Conservation (phyloP, 2,888 invertebrate genomes). For the Abrostola tripartita region DNA sequence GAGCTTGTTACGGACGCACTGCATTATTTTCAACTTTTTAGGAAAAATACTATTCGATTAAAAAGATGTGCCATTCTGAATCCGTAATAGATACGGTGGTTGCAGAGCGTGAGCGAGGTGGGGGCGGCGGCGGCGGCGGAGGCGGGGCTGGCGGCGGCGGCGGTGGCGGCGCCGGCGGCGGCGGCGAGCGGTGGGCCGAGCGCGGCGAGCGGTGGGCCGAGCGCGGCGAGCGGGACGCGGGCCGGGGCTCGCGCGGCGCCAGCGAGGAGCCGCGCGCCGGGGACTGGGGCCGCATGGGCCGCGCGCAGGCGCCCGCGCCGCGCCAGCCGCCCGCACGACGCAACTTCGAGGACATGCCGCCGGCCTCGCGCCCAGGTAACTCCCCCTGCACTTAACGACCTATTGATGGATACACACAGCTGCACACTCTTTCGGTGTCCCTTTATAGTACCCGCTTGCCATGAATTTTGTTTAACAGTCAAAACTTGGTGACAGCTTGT, state of each 20-base stretch:
- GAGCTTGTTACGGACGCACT: no score
- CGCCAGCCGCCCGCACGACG: conserved; percentile 63
- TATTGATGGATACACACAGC: no score
- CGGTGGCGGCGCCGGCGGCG: conserved; percentile 72
- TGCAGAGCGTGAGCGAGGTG: conserved; percentile 66
- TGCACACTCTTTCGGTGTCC: no score
- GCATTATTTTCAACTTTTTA: no score
- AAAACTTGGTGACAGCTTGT: not conserved
- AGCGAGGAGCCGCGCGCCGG: conserved; percentile 64
- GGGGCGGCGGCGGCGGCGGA: conserved; percentile 79
- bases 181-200: conserved; percentile 81
- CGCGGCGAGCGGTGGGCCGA: conserved; percentile 75
- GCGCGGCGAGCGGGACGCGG: conserved; percentile 60
- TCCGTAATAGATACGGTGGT: conserved; percentile 32
- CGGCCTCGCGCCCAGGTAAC: conserved; percentile 77
- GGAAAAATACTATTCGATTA: no score
- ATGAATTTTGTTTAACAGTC: not conserved
- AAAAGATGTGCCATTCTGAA: no score
- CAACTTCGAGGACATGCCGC: conserved; percentile 84
- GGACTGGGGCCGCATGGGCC: conserved; percentile 80
- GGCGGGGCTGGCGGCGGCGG: conserved; percentile 58
- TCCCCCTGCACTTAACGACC: not conserved
- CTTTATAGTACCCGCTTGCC: no score
- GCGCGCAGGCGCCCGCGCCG: conserved; percentile 66
- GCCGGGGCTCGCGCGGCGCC: conserved; percentile 74